Evolutionary conservation across 2,113 vertebrate species (phyloP), one percentile per base, ranked within the genome.

Genomic region (Chascanopsetta lugubris): DNA sequence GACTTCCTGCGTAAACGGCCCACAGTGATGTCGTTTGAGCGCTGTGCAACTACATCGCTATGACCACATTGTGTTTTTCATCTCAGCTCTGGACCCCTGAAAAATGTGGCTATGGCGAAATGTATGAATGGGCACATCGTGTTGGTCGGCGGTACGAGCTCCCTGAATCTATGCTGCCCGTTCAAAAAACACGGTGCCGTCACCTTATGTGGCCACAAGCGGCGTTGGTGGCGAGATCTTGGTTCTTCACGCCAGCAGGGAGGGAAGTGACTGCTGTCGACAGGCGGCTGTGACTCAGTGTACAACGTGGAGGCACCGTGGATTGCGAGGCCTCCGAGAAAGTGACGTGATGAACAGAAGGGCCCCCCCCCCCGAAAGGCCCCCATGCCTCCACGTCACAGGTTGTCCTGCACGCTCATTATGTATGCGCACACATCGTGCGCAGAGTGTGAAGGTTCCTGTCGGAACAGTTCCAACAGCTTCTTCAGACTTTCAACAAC

Each of bases 281-380:
- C 75, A 71, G 67, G 46, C 24, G 8, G 58, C 59, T 59, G 48
- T 59, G 64, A 62, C 62, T 78, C 56, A 38, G 13, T 5, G 51
- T 22, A 38, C 64, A 36, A 50, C 54, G 49, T 7, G 47, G 34
- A 15, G 34, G 13, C 32, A 15, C 12, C 34, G 15, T 38, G 34
- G 34, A 11, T 38, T 13, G 12, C 15, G 34, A 5, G 12, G 34
- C 34, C 34, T 38, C 6, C 12, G 34, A 38, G 34, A 38, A 38
- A 38, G 34, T 38, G 34, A 38, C 34, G 15, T 1, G 34, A 2
- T 5, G 12, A 38, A 38, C 34, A 38, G 34, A 38, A 38, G 34
- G 34, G 4, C 34, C 34, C 34, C 34, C 13, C 34, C 34, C 34
- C 34, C 6, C 12, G 15, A 38, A 15, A 38, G 6, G 34, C 34